These are phyloP conservation scores for Dynastes tityus DNA, from an alignment of 2,888 invertebrate genomes.

Conservation along the genomic window DNA sequence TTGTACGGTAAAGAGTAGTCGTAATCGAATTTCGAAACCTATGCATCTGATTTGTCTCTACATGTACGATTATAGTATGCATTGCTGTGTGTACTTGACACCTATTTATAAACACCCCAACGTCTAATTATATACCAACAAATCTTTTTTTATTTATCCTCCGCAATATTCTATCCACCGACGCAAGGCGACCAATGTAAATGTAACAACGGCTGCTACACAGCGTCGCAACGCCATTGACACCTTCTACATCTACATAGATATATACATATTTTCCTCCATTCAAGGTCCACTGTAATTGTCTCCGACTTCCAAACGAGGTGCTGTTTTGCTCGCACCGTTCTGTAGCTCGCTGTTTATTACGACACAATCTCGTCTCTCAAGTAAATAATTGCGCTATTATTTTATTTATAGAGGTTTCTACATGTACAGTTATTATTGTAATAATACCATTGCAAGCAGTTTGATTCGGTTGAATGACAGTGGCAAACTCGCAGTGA, in stretches of 20 bases:
- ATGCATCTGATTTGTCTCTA: background rate
- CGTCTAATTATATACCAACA: constrained; percentile 40
- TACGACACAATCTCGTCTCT: constrained; percentile 32
- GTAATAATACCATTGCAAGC: constrained; percentile 13
- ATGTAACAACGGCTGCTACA: background rate
- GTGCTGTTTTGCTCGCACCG: background rate
- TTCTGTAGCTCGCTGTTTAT: background rate
- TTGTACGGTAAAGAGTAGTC: background rate
- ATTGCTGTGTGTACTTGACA: constrained; percentile 36
- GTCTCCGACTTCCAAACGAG: constrained; percentile 5
- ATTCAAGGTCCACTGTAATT: constrained; percentile 12
- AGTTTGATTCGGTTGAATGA: constrained; percentile 18
- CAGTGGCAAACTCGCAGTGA: background rate
- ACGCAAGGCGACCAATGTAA: constrained; percentile 18
- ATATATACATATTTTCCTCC: too few relatives aligned
- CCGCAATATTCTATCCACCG: background rate
- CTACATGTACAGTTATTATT: constrained; percentile 9
- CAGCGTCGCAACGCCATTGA: background rate
- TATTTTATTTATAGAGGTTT: constrained; percentile 34
- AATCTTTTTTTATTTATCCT: constrained; percentile 19
- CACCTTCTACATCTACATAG: background rate
- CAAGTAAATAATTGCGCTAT: constrained; percentile 47
- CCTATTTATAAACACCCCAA: constrained; percentile 39
- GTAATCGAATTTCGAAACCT: background rate
- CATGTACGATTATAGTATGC: constrained; percentile 6